Evolutionary conservation across 2,113 vertebrate species (phyloP), one percentile per base, ranked within the genome.

Genomic region (Hassar affinis): DNA sequence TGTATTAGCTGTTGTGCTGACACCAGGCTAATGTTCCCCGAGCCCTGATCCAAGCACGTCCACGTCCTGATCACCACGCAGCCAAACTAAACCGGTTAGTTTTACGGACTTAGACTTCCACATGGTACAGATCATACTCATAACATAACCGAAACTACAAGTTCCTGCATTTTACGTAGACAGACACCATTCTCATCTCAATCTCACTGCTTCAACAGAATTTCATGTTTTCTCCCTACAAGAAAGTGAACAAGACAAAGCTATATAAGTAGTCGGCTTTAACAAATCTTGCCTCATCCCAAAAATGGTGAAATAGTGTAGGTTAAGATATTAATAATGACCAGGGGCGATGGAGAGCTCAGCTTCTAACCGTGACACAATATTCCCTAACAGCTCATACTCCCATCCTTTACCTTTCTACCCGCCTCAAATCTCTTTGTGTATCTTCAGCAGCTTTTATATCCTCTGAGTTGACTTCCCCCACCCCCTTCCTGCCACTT

Each of bases 31-130:
- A 51, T 33, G 47, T 69, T 74, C 77, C 83, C 78, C 4, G 56
- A 84, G 83, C 59, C 86, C 86, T 87, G 74, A 85, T 82, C 79
- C 83, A 84, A 82, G 80, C 86, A 85, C 66, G 74, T 79, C 69
- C 84, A 81, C 72, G n/a, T n/a, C n/a, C n/a, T n/a, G n/a, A 66
- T 81, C 30, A 78, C 84, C 61, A 78, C 61, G 69, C 83, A 66
- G 69, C 45, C 18, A 61, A 76, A 82, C 51, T 42, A 80, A 57
- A 74, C 84, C 52, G 38, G 33, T 51, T 64, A n/a, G 79, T 66
- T 61, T 49, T 25, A 72, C 6, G 11, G 6, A 42, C 69, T 51
- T 14, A 64, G 20, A 14, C 45, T 78, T 33, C 27, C 78, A 51
- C 59, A 33, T 51, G 78, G 2, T 61, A 5, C n/a, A 71, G 30